Evolutionary conservation across 2,797 vertebrate genomes (phyloP), one percentile per base, ranked within the genome.

Genomic region (Parauchenoglanis ngamensis): DNA sequence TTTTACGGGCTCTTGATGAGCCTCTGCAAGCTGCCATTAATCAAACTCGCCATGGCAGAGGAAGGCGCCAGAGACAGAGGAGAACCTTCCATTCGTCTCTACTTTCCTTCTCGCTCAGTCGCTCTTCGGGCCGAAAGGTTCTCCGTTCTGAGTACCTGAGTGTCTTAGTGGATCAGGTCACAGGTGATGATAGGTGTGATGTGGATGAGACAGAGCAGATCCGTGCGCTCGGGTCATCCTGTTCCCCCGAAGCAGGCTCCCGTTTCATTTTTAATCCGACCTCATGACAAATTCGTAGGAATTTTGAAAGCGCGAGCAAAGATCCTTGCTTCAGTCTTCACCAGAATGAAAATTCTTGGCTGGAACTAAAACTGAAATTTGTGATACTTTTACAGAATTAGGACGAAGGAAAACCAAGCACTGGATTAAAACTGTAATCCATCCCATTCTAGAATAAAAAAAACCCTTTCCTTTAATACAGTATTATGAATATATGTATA

Each of bases 1-100:
- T 94, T 94, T 94, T 93, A 95, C 94, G 92, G 94, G 91, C 90
- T 92, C 91, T 94, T 95, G 94, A 95, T 94, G 93, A 95, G 93
- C 89, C 90, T 88, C 89, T 93, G 91, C 90, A 89, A 89, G 92
- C 92, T 90, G 88, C 92, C 92, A 95, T 96, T 95, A 94, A 95
- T 96, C 94, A 95, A 92, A 93, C 82, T 85, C 80, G 70, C 85
- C 90, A 89, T 90, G 92, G 93, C 91, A 92, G 90, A 90, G 87
- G 91, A 90, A 88, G 93, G 92, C 89, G 94, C 92, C 91, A 83
- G 86, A 90, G 91, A 90, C 88, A 87, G 81, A 86, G 83, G 81
- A 89, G 83, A 75, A 61, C 46, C 15, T 28, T 65, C 70, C 80
- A 83, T 84, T 72, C 70, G 61, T 80, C 70, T 78, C 63, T 67